Conservation (phyloP, 2,113 vertebrate species). For the Macquaria ambigua region DNA sequence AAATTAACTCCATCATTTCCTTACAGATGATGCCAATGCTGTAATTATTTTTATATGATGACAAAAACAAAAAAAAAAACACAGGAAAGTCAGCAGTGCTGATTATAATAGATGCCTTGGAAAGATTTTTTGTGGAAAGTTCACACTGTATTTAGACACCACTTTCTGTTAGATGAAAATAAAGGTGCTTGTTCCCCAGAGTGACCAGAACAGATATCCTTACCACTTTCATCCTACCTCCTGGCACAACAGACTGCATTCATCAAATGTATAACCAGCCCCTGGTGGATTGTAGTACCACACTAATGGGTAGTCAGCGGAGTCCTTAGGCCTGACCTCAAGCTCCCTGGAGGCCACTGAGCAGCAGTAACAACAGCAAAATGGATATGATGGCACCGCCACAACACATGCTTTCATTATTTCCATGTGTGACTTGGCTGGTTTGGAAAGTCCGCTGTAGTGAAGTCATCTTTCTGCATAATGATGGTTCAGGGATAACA, state of each 20-base stretch:
- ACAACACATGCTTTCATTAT: slow-evolving; percentile 23
- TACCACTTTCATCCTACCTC: slow-evolving; percentile 45
- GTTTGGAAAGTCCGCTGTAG: slow-evolving; percentile 15
- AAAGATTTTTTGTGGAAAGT: slow-evolving; percentile 23
- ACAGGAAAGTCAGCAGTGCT: background rate
- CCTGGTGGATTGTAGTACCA: slow-evolving; percentile 34
- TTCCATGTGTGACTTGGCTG: slow-evolving; percentile 6
- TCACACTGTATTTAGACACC: slow-evolving; percentile 42
- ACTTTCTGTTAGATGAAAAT: slow-evolving; percentile 50
- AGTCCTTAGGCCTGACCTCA: slow-evolving; percentile 39
- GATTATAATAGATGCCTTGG: slow-evolving; percentile 12
- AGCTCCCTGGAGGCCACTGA: slow-evolving; percentile 20
- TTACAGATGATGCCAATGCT: background rate
- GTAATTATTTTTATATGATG: background rate
- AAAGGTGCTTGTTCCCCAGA: slow-evolving; percentile 43
- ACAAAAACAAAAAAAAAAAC: background rate
- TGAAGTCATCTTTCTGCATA: slow-evolving; percentile 1
- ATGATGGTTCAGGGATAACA: background rate
- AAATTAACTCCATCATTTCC: background rate
- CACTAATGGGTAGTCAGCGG: slow-evolving; percentile 51
- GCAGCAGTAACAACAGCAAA: slow-evolving; percentile 11
- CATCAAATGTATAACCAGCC: slow-evolving; percentile 49
- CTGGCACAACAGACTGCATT: slow-evolving; percentile 45
- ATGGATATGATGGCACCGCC: slow-evolving; percentile 22
- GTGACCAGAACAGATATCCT: slow-evolving; percentile 44